These are phyloP conservation scores for Gastrophryne carolinensis DNA, from an alignment of 2,797 vertebrate genomes.

Conservation along the genomic window DNA sequence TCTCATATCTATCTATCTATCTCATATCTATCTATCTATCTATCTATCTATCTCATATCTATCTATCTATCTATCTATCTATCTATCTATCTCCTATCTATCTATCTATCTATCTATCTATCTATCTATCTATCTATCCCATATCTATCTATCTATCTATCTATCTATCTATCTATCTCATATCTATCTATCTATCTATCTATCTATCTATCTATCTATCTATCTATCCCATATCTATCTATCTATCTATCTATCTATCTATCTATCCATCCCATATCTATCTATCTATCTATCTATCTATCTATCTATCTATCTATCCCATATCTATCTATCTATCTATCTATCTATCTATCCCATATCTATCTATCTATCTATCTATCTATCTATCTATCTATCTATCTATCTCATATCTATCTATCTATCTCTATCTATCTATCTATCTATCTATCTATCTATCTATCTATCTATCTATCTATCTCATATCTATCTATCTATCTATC, in stretches of 20 bases:
- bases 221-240: background rate
- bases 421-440: too few relatives aligned
- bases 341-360: too few relatives aligned
- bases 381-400: background rate
- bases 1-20: too few relatives aligned
- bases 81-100: background rate
- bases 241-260: too few relatives aligned
- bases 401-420: background rate
- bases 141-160: background rate
- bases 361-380: conserved; percentile 49
- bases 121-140: background rate
- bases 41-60: background rate
- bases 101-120: background rate
- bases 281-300: conserved; percentile 51
- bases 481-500: conserved; percentile 48
- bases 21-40: background rate
- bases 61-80: background rate
- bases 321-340: background rate
- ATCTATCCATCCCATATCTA: too few relatives aligned
- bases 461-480: background rate
- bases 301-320: background rate
- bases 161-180: background rate
- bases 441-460: background rate
- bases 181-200: background rate
- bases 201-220: conserved; percentile 48